Conservation (phyloP, 2,113 vertebrate species). For the Bostrychus sinensis region DNA sequence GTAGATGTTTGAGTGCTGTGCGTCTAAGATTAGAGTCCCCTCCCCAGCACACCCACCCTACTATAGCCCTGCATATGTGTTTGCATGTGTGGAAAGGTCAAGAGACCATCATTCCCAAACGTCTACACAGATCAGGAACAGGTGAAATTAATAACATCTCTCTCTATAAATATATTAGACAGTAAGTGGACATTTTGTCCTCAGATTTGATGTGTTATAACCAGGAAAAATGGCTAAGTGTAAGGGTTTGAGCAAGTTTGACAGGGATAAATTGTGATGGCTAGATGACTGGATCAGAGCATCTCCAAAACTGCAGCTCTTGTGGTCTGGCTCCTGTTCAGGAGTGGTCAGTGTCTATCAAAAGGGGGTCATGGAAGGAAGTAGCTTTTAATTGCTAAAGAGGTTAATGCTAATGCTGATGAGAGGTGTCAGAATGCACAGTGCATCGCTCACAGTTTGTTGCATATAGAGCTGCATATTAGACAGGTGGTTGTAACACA, state of each 20-base stretch:
- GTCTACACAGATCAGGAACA: neutral
- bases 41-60: constrained; percentile 35
- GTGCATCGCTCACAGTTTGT: neutral
- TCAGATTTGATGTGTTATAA: too few relatives aligned
- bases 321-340: neutral
- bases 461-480: neutral
- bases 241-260: too few relatives aligned
- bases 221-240: too few relatives aligned
- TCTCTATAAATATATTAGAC: too few relatives aligned
- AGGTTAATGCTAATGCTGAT: too few relatives aligned
- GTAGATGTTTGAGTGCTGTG: constrained; percentile 60
- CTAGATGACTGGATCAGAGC: neutral
- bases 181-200: too few relatives aligned
- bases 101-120: neutral
- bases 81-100: constrained; percentile 1
- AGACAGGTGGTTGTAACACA: neutral
- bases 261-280: neutral
- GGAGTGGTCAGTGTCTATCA: too few relatives aligned
- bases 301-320: neutral
- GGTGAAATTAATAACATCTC: neutral
- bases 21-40: constrained; percentile 71
- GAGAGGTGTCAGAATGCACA: too few relatives aligned
- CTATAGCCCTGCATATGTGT: constrained; percentile 8
- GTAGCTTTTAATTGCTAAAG: too few relatives aligned
- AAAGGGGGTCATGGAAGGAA: neutral